phyloP scores from a whole-genome alignment of 2,113 vertebrate genomes.

The Cygnus buccinator region DNA sequence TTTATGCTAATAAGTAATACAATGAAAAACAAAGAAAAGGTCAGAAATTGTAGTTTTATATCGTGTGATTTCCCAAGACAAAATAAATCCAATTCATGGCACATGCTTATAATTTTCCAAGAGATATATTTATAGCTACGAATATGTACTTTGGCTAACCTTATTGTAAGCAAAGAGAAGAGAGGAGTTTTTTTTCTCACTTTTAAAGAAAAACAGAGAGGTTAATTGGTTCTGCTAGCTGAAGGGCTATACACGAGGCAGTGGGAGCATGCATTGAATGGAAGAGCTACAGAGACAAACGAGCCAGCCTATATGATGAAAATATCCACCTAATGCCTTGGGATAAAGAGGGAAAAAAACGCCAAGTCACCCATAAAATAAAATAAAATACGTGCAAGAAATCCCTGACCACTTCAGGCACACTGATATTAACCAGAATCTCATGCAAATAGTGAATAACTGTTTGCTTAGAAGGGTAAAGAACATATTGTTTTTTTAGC shows the following conservation, averaged over 20 bases:
- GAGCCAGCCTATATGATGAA: constrained; percentile 25
- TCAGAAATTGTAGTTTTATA: constrained; percentile 48
- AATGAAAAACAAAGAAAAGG: constrained; percentile 54
- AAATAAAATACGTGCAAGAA: background rate
- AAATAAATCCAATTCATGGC: constrained; percentile 16
- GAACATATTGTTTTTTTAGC: background rate
- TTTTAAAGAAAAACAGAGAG: constrained; percentile 56
- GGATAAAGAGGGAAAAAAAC: background rate
- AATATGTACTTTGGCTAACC: constrained; percentile 66
- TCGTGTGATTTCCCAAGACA: constrained; percentile 44
- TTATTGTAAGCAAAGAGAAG: constrained; percentile 15
- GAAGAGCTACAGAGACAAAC: constrained; percentile 62
- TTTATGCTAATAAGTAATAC: constrained; percentile 59
- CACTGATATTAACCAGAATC: background rate
- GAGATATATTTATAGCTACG: constrained; percentile 54
- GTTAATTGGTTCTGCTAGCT: constrained; percentile 71
- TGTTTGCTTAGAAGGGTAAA: background rate
- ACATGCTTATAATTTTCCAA: constrained; percentile 25
- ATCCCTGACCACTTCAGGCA: background rate
- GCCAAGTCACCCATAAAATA: background rate
- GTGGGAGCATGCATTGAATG: background rate
- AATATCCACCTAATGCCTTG: constrained; percentile 18
- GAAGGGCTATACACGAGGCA: constrained; percentile 38
- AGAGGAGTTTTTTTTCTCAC: background rate
- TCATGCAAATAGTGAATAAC: background rate